A percentile compares a stretch with the other conserved stretches of the same genome.
phyloP scores from a whole-genome alignment of 2,797 vertebrate species.

The Mus spretus region DNA sequence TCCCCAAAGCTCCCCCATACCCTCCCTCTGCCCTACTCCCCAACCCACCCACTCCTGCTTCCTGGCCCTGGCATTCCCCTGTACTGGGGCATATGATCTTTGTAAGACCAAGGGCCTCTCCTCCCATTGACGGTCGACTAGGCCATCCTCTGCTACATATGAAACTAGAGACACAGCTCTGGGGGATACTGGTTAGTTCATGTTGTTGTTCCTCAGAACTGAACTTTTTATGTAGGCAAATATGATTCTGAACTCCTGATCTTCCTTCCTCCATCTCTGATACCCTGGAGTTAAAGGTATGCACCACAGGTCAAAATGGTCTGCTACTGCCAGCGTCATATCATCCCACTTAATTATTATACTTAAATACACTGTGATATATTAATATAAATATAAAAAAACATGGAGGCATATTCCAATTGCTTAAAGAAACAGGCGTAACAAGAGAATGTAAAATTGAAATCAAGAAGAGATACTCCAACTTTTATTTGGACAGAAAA shows the following conservation, averaged over 20 bases:
- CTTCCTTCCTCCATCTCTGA: background rate
- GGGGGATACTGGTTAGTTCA: no score
- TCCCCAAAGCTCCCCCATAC: no score
- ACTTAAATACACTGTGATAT: background rate
- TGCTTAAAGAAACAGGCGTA: background rate
- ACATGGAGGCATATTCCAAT: background rate
- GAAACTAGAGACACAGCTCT: no score
- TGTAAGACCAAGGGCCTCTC: no score
- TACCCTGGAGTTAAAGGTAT: background rate
- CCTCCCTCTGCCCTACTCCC: no score
- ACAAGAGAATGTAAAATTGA: slow-evolving; percentile 8
- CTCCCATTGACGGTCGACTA: no score
- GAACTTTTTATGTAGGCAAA: background rate
- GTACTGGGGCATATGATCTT: no score
- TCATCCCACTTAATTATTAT: background rate
- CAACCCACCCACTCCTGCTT: no score
- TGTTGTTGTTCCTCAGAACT: no score
- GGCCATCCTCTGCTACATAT: no score
- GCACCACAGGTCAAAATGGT: background rate
- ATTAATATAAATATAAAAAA: slow-evolving; percentile 19
- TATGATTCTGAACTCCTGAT: background rate
- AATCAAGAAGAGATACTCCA: slow-evolving; percentile 38
- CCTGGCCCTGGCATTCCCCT: no score
- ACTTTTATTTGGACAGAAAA: background rate
- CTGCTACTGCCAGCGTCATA: background rate